phyloP scores from a whole-genome alignment of 2,888 invertebrate species.

The Norana najaformis region DNA sequence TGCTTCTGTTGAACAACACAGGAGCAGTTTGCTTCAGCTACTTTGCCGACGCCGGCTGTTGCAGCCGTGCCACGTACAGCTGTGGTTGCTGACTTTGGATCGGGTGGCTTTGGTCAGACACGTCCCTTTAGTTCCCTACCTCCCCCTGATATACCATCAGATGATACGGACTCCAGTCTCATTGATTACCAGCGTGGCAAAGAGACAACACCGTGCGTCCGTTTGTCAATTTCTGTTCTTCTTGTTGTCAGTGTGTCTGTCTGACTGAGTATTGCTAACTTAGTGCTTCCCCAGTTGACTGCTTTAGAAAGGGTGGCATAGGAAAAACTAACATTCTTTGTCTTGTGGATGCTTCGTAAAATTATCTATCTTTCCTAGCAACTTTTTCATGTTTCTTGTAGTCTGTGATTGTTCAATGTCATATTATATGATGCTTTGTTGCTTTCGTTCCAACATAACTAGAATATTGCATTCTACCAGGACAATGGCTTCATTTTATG shows the following conservation, averaged over 20 bases:
- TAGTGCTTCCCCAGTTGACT: not conserved
- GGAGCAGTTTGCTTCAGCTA: not conserved
- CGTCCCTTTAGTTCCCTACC: slow-evolving; percentile 28
- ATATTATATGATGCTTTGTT: not conserved
- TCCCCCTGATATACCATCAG: slow-evolving; percentile 21
- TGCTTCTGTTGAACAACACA: slow-evolving; percentile 1
- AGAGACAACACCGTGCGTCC: slow-evolving; percentile 40
- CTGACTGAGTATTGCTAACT: not conserved
- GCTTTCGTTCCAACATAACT: not conserved
- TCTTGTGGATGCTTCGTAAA: not conserved
- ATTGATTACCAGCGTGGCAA: slow-evolving; percentile 44
- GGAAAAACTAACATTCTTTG: not conserved
- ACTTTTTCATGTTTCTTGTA: not conserved
- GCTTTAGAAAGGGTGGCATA: not conserved
- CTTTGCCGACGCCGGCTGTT: slow-evolving; percentile 17
- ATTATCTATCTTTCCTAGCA: not conserved
- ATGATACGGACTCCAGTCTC: slow-evolving; percentile 46
- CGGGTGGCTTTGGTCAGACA: slow-evolving; percentile 21
- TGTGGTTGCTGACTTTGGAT: not conserved
- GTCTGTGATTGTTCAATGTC: not conserved
- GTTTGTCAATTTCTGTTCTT: slow-evolving; percentile 19
- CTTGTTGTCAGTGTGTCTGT: slow-evolving; percentile 21
- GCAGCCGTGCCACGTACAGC: slow-evolving; percentile 20
- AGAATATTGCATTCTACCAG: not conserved
- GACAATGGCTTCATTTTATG: not conserved